A percentile compares a stretch with the other conserved stretches of the same genome.
Evolutionary conservation across 1,140 invertebrate species (phyloP).

Genomic region (Zelostemma sp.): DNA sequence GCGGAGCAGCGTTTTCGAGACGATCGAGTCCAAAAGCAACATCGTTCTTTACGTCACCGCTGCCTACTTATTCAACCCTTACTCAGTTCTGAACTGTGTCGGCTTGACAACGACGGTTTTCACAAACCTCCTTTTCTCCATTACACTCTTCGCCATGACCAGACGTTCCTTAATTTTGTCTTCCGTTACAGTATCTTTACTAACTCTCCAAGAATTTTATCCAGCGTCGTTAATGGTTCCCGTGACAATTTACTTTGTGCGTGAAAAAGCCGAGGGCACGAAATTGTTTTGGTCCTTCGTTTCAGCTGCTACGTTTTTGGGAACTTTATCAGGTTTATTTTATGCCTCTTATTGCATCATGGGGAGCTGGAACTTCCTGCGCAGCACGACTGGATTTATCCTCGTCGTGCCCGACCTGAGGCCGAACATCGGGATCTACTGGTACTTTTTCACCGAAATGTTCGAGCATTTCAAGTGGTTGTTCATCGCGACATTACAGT

Average conservation of each 20-base stretch:
- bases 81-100: slow-evolving; percentile 90
- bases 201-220: slow-evolving; percentile 89
- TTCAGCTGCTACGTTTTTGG: slow-evolving; percentile 58
- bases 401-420: slow-evolving; percentile 89
- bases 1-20: slow-evolving; percentile 34
- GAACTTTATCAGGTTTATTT: slow-evolving; percentile 53
- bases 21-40: slow-evolving; percentile 38
- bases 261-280: slow-evolving; percentile 45
- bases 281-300: slow-evolving; percentile 36
- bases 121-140: slow-evolving; percentile 85
- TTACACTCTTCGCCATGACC: slow-evolving; percentile 78
- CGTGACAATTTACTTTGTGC: slow-evolving; percentile 73
- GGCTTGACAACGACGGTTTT: slow-evolving; percentile 92
- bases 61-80: slow-evolving; percentile 94
- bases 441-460: slow-evolving; percentile 99
- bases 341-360: slow-evolving; percentile 58
- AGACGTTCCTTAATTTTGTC: slow-evolving; percentile 75
- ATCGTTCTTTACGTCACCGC: slow-evolving; percentile 76
- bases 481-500: slow-evolving; percentile 97
- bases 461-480: slow-evolving; percentile 98
- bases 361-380: slow-evolving; percentile 63
- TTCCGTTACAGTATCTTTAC: slow-evolving; percentile 78
- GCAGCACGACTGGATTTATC: slow-evolving; percentile 62
- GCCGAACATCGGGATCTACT: slow-evolving; percentile 98
- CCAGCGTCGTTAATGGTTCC: slow-evolving; percentile 88